Evolutionary conservation across 1,140 invertebrate genomes (phyloP), one percentile per base, ranked within the genome.

Genomic region (Lordiphosa stackelbergi): DNA sequence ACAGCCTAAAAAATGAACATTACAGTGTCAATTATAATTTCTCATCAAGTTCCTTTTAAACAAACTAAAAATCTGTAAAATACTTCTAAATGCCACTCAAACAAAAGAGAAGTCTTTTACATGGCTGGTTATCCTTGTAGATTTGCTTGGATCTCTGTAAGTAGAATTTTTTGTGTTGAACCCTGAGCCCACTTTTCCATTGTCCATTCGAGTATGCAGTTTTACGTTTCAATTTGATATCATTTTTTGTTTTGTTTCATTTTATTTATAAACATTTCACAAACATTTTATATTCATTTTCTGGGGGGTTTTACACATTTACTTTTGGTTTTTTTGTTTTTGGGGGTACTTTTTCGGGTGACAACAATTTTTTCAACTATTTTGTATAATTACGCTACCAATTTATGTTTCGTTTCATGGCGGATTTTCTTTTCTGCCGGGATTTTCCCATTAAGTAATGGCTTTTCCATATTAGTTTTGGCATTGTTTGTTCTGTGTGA

Each of bases 291-390:
- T 79, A 13, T 63, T 55, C 22, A 1, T 35, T 55, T 55, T 43
- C 12, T 34, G 16, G 53, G 53, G 54, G 73, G 65, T 77, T 56
- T 83, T 72, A 77, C 75, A 81, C 71, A 83, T 69, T 68, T 75
- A 54, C 38, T 61, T 64, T 34, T 35, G 48, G 48, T 43, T 52
- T 43, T 43, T 49, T 48, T 53, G 52, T 66, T 46, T 41, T 40
- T 78, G 65, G 28, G 28, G 28, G 28, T 31, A 61, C 35, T 53
- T 56, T 53, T 56, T 65, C 45, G 73, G 55, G 53, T 63, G 77
- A 83, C 77, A 83, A 83, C 77, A 83, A 83, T 83, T 83, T 83
- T 83, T 83, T 83, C 77, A 81, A 81, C 72, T 83, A 83, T 83
- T 83, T 66, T 83, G 69, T 83, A 83, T 77, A 83, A 65, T 77